Conservation (phyloP, 2,888 invertebrate species). For the Aphidoletes aphidimyza region DNA sequence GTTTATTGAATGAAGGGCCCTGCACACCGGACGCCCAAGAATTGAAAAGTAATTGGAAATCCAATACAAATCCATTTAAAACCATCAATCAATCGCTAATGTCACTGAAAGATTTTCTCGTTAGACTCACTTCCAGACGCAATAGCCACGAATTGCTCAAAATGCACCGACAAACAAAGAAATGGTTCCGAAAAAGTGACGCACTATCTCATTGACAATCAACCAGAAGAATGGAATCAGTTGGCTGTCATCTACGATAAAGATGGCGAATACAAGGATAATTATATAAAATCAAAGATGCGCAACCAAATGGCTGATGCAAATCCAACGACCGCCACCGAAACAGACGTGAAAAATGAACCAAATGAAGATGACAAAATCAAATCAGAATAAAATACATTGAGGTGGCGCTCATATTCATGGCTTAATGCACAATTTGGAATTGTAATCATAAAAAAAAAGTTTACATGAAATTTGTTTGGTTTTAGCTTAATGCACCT, state of each 20-base stretch:
- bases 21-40: conserved; percentile 78
- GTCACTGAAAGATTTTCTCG: conserved; percentile 56
- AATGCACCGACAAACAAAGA: conserved; percentile 75
- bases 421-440: not conserved
- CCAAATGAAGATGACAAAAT: not conserved
- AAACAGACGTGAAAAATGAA: not conserved
- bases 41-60: conserved; percentile 71
- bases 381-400: not conserved
- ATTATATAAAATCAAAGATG: conserved; percentile 67
- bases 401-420: too few relatives aligned
- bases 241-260: conserved; percentile 73
- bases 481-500: conserved; percentile 3
- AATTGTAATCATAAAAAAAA: too few relatives aligned
- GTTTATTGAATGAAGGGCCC: conserved; percentile 72
- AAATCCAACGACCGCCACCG: not conserved
- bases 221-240: conserved; percentile 70
- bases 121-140: conserved; percentile 78
- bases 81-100: not conserved
- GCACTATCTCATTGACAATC: conserved; percentile 67
- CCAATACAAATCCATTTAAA: conserved; percentile 7
- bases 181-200: conserved; percentile 74
- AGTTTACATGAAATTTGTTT: conserved; percentile 48
- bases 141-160: conserved; percentile 74
- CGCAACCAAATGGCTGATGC: not conserved
- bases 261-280: conserved; percentile 71